A percentile compares a stretch with the other conserved stretches of the same genome.
Conservation (phyloP, 2,888 invertebrate genomes). For the Nemotelus pantherinus region DNA sequence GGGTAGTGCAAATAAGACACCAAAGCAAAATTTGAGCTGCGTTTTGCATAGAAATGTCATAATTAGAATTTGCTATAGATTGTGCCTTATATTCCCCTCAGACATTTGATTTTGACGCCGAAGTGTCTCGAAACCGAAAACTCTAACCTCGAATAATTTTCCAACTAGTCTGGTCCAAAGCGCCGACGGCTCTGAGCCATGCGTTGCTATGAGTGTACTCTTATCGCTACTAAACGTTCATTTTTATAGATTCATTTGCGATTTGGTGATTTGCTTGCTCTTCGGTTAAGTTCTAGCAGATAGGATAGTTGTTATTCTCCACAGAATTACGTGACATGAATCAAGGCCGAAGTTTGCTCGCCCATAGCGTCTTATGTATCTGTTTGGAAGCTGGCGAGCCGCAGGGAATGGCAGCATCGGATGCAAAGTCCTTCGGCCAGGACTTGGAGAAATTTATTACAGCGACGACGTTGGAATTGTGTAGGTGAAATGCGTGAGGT, state of each 20-base stretch:
- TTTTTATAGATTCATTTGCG: constrained; percentile 41
- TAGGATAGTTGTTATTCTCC: constrained; percentile 37
- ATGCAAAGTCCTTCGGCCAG: constrained; percentile 29
- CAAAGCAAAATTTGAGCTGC: too few species aligned
- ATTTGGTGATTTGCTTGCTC: constrained; percentile 30
- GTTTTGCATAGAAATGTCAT: constrained; percentile 8
- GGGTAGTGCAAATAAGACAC: too few species aligned
- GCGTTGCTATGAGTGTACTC: not conserved
- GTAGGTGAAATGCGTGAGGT: constrained; percentile 38
- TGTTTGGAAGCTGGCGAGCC: not conserved
- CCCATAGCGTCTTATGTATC: not conserved
- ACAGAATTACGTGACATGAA: constrained; percentile 35
- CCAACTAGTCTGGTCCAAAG: not conserved
- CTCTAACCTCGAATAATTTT: constrained; percentile 19
- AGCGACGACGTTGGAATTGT: constrained; percentile 38
- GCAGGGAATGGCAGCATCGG: not conserved
- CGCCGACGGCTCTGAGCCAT: not conserved
- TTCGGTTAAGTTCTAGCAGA: constrained; percentile 25
- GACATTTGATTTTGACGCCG: constrained; percentile 23
- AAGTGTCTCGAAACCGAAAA: constrained; percentile 14
- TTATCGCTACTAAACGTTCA: constrained; percentile 1
- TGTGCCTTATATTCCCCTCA: not conserved
- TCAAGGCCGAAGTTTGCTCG: not conserved
- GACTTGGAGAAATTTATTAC: constrained; percentile 37
- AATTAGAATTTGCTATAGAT: constrained; percentile 1